Evolutionary conservation across 2,888 invertebrate species (phyloP), one percentile per base, ranked within the genome.

Genomic region (Dasysyrphus albostriatus): DNA sequence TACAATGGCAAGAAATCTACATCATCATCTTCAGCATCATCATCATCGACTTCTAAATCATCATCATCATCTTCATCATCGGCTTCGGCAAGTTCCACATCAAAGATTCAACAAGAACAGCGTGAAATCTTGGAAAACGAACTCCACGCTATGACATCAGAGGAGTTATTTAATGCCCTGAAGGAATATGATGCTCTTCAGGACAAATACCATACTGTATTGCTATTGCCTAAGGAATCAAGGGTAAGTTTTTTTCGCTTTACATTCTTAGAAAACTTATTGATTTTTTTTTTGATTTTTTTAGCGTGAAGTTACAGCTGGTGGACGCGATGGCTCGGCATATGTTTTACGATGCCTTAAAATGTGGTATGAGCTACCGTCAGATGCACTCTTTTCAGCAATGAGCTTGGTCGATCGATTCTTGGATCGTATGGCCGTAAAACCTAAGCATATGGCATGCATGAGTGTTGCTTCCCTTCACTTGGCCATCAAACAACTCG

Each of bases 401-500:
- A 95, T 96, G 92, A 96, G 96, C 92, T 93, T 96, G 90, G 95
- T 97, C 91, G 97, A 97, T 93, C 94, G 96, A 88, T 97, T 97
- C 93, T 93, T 97, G 82, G 96, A 96, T 47, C 96, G 96, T 92
- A 96, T 97, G 96, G 96, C 96, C 93, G 95, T 95, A 89, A 93
- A 93, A 89, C 96, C 96, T 70, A 97, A 96, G 92, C 97, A 97
- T 93, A 95, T 98, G 93, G 96, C 96, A 7, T 98, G 98, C 93
- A 96, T 98, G 92, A 96, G 97, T 16, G 95, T 98, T 44, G 96
- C 97, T 84, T 96, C 97, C 89, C 96, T 98, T 93, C 96, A 97
- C 93, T 94, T 98, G 90, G 97, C 98, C 81, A 95, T 96, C 89
- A 94, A 94, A 91, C 95, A 95, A 79, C 93, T 95, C 82, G 94